Conservation (phyloP, 1,140 invertebrate genomes). For the Euglossa dilemma region DNA sequence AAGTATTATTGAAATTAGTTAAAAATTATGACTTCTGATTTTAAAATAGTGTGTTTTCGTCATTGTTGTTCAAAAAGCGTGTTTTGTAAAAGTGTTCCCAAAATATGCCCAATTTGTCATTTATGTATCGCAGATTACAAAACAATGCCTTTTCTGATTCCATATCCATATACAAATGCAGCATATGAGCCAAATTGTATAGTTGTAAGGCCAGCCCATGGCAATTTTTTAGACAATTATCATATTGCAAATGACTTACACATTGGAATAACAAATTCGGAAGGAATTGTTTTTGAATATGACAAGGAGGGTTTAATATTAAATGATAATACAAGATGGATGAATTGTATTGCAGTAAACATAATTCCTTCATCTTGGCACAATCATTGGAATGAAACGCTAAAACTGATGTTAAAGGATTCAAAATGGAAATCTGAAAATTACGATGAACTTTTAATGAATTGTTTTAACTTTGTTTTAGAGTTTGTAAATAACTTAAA, state of each 20-base stretch:
- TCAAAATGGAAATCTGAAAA: conserved; percentile 71
- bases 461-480: conserved; percentile 79
- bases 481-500: conserved; percentile 75
- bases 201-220: conserved; percentile 75
- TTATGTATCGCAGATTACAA: conserved; percentile 57
- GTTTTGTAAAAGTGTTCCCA: conserved; percentile 76
- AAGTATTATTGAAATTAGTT: neutral
- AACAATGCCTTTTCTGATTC: conserved; percentile 74
- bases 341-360: conserved; percentile 70
- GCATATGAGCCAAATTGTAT: conserved; percentile 66
- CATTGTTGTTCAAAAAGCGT: conserved; percentile 73
- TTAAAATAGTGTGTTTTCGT: conserved; percentile 76
- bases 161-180: conserved; percentile 76
- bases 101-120: conserved; percentile 74
- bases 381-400: conserved; percentile 74
- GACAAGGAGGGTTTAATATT: conserved; percentile 73
- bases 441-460: conserved; percentile 70
- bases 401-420: conserved; percentile 61
- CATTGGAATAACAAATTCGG: conserved; percentile 75
- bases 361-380: conserved; percentile 76
- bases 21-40: conserved; percentile 48
- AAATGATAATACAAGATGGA: conserved; percentile 75
- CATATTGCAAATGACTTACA: conserved; percentile 72
- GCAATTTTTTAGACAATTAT: conserved; percentile 75
- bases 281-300: conserved; percentile 73